phyloP scores from a whole-genome alignment of 2,888 invertebrate species.

The Hedychridium roseum region DNA sequence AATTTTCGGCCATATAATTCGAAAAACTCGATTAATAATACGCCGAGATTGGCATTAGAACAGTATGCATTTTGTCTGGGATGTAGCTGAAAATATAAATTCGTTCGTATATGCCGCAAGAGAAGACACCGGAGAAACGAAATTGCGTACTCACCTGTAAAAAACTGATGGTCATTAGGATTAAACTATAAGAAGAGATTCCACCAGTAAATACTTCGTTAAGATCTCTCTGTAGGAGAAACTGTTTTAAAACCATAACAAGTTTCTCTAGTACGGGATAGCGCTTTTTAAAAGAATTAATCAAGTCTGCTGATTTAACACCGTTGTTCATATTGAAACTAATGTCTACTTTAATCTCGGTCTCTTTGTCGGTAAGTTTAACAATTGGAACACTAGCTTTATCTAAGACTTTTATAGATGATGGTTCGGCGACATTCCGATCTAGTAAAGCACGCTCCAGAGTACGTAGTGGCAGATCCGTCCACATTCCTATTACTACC shows the following conservation, averaged over 20 bases:
- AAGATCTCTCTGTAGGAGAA: slow-evolving; percentile 95
- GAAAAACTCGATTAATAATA: slow-evolving; percentile 94
- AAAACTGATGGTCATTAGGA: slow-evolving; percentile 98
- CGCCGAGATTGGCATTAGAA: slow-evolving; percentile 82
- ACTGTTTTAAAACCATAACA: slow-evolving; percentile 98
- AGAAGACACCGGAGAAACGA: too few relatives aligned
- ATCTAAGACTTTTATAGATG: slow-evolving; percentile 93
- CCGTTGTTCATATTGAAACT: slow-evolving; percentile 99
- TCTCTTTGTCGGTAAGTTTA: slow-evolving; percentile 88
- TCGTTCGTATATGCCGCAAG: too few relatives aligned
- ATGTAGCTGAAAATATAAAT: slow-evolving; percentile 84
- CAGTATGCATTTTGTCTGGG: slow-evolving; percentile 78
- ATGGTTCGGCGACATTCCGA: slow-evolving; percentile 88
- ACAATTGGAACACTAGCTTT: slow-evolving; percentile 99
- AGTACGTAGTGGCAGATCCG: slow-evolving; percentile 87
- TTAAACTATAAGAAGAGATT: slow-evolving; percentile 98
- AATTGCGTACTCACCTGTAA: slow-evolving; percentile 70
- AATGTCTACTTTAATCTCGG: slow-evolving; percentile 90
- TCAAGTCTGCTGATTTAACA: slow-evolving; percentile 94
- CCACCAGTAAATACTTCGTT: slow-evolving; percentile 99
- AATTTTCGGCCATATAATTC: slow-evolving; percentile 97
- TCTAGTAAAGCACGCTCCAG: slow-evolving; percentile 90
- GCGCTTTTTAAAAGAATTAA: slow-evolving; percentile 86
- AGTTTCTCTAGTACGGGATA: slow-evolving; percentile 93
- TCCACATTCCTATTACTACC: slow-evolving; percentile 80